These are phyloP conservation scores for Bombyx mori DNA, from an alignment of 1,140 invertebrate genomes.

Conservation along the genomic window ASM3026992v2 NC_085127.1:6404001-6404500, in stretches of 20 bases:
- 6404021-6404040: constrained; percentile 29
- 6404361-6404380: too few relatives aligned
- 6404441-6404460: too few relatives aligned
- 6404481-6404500: too few relatives aligned
- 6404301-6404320: background rate
- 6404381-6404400: too few relatives aligned
- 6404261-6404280: constrained; percentile 26
- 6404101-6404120: constrained; percentile 3
- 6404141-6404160: constrained; percentile 18
- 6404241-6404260: constrained; percentile 32
- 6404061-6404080: constrained; percentile 29
- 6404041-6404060: constrained; percentile 37
- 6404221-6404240: constrained; percentile 25
- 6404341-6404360: too few relatives aligned
- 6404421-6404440: too few relatives aligned
- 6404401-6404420: too few relatives aligned
- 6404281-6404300: background rate
- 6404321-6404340: background rate
- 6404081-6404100: constrained; percentile 18
- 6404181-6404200: constrained; percentile 30
- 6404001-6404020: constrained; percentile 30
- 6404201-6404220: constrained; percentile 19
- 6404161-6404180: constrained; percentile 24
- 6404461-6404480: too few relatives aligned
- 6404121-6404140: constrained; percentile 13